These are phyloP conservation scores for Paracentrotus lividus DNA, from an alignment of 53 echinoderm and acorn worm species.

Conservation along the genomic window DNA sequence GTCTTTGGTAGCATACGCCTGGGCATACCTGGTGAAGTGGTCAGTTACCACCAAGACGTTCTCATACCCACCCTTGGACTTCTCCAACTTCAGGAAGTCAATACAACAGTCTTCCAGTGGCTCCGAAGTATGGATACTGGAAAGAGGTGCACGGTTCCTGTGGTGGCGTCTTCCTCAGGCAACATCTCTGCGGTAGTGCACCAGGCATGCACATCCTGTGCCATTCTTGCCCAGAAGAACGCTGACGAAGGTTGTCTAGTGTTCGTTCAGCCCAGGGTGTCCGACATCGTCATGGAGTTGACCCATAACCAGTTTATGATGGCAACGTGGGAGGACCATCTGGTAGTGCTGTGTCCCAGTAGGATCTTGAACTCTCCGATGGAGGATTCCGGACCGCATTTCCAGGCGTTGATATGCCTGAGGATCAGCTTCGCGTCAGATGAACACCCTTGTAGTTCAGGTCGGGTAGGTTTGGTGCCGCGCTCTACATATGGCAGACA, in stretches of 20 bases:
- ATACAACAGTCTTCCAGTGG: slow-evolving; percentile 72
- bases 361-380: background rate
- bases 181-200: slow-evolving; percentile 43
- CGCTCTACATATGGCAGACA: too few relatives aligned
- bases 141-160: slow-evolving; percentile 60
- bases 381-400: slow-evolving; percentile 32
- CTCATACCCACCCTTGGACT: slow-evolving; percentile 47
- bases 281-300: slow-evolving; percentile 70
- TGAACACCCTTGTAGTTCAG: too few relatives aligned
- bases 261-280: slow-evolving; percentile 46
- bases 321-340: slow-evolving; percentile 71
- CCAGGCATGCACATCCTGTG: slow-evolving; percentile 61
- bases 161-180: background rate
- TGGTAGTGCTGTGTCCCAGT: slow-evolving; percentile 16
- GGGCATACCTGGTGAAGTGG: slow-evolving; percentile 78
- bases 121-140: slow-evolving; percentile 64
- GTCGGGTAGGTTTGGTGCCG: too few relatives aligned
- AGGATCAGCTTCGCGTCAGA: too few relatives aligned
- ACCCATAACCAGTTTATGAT: slow-evolving; percentile 13
- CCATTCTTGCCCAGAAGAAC: slow-evolving; percentile 78
- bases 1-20: slow-evolving; percentile 80
- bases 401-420: too few relatives aligned
- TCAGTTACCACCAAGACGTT: slow-evolving; percentile 73
- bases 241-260: background rate
- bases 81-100: slow-evolving; percentile 79